Evolutionary conservation across 1,140 invertebrate species (phyloP), one percentile per base, ranked within the genome.

Genomic region (Probaryconus sp.): DNA sequence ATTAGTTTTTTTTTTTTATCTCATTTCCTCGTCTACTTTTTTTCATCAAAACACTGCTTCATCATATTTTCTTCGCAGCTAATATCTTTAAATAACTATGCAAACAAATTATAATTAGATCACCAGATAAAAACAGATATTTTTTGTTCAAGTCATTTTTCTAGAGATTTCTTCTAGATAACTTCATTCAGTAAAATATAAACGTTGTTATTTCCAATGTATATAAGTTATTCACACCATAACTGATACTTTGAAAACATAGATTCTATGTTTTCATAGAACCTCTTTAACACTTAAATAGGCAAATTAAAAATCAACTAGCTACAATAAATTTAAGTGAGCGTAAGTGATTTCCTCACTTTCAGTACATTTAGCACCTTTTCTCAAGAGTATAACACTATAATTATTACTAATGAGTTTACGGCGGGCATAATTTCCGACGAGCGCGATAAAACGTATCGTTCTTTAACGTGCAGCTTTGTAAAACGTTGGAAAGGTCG

Each of bases 31-130:
- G 11, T 45, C 14, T 11, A 9, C 7, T 26, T 26, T 45, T 45
- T 1, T 45, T 26, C 10, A 11, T 20, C 20, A 45, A 38, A 38
- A 18, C 31, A 14, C 24, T 47, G 35, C 37, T 60, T 60, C 42
- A 47, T 17, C 4, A 11, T 45, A 42, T 28, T 50, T 51, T 11
- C 45, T 40, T 51, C 24, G 42, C 47, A 42, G 17, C 16, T 2
- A 5, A 4, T 5, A 14, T 31, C 31, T 40, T n/a, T 2, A 16
- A 50, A 63, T 63, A 63, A 43, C 37, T 17, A 28, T 21, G 58
- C 42, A 63, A 63, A 50, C 58, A 63, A 31, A 45, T 42, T 63
- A 63, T 50, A 16, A 40, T 31, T 51, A 51, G 26, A 20, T 14
- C 9, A 11, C 2, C 26, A 40, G 31, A 61, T 30, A 33, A 38